These are phyloP conservation scores for Ammospiza caudacuta DNA, from an alignment of 2,113 vertebrate genomes.

Conservation along the genomic window DNA sequence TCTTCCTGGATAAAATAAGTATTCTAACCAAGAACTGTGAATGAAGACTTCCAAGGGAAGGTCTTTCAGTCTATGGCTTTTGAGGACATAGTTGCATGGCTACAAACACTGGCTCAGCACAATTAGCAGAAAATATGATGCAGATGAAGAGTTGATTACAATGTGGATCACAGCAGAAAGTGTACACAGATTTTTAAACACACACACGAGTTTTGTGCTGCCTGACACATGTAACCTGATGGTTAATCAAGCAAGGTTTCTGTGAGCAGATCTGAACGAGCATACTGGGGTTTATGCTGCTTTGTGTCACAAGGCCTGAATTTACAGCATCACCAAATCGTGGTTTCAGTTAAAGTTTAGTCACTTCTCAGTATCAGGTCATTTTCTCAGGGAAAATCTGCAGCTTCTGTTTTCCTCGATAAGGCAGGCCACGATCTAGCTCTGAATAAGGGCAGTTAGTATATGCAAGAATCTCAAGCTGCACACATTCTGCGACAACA, in stretches of 20 bases:
- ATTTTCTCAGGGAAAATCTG: neutral
- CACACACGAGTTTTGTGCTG: accelerated
- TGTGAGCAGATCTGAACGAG: neutral
- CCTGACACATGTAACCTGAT: neutral
- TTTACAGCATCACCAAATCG: neutral
- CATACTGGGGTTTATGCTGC: accelerated
- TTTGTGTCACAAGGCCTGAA: neutral
- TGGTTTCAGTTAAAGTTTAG: neutral
- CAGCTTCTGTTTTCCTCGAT: neutral
- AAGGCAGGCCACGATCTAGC: neutral
- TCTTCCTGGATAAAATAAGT: neutral
- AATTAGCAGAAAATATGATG: neutral
- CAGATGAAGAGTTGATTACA: neutral
- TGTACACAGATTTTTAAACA: neutral
- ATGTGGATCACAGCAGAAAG: neutral
- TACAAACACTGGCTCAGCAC: neutral
- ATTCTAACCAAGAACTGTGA: neutral
- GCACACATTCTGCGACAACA: neutral
- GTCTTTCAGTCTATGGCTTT: neutral
- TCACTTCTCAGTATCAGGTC: neutral
- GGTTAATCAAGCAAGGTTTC: neutral
- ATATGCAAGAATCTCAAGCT: neutral
- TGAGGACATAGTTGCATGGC: neutral
- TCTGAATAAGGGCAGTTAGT: neutral
- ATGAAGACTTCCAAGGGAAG: neutral